Base-by-base conservation (phyloP, 2,113 vertebrate species). In the Crypturellus undulatus region DNA sequence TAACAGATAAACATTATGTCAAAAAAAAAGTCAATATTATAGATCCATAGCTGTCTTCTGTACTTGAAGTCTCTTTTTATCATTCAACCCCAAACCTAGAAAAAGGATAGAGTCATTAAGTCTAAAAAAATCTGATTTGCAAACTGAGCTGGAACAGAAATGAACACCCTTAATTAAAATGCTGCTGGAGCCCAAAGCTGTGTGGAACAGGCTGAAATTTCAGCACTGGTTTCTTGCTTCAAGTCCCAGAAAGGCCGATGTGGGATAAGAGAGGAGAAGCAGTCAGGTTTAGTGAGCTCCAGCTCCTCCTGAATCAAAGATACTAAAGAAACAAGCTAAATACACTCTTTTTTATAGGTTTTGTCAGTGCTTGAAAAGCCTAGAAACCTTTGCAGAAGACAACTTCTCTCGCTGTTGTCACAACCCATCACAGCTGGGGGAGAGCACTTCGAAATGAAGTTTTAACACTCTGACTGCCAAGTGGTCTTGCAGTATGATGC, bases 1-100 rank as follows among this genome's bases (percentile, higher is more conserved):
- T 96, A 96, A 77, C 70, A 89, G 91, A 87, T 43, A 91, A 83
- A 91, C 71, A 69, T 54, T 49, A 42, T 42, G 79, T 92, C 87
- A 70, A 54, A 83, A 78, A 80, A 71, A 79, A 36, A 91, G 90
- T 96, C 96, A 89, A 94, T 96, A 94, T 45, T 94, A 96, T 95
- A 84, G 92, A 92, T 93, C 94, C 58, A 34, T 60, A 67, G 79
- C 77, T 89, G 82, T 22, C 80, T 64, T 28, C 88, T 21, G 15
- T 78, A 69, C 38, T 60, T 71, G 84, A 93, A 84, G 42, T 68
- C 79, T 94, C 90, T 90, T 87, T 93, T 70, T 69, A 88, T 94
- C 91, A 89, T 65, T 47, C 60, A 76, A n/a, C 7, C 54, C 43
- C 69, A 67, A 49, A 12, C 56, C 80, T 21, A 54, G 60, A 34